Base-by-base conservation (phyloP, 1,140 invertebrate genomes). In the Delia radicum region DNA sequence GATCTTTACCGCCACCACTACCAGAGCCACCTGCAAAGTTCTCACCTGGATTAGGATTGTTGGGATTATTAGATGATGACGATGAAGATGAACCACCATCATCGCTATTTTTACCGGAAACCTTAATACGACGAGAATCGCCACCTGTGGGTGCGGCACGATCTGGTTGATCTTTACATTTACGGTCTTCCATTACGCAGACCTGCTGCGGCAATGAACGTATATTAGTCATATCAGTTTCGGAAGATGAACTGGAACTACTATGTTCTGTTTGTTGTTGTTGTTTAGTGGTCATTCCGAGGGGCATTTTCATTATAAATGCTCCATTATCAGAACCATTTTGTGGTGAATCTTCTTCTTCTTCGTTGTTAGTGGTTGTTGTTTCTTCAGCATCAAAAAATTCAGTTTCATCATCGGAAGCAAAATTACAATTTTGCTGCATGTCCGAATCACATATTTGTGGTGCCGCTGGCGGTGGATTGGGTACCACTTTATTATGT, bases 381-480 rank as follows among this genome's bases (percentile, higher is more conserved):
- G 65, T 24, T 12, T 94, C 93, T 87, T 94, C 89, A 2, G 96
- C 96, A 89, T 98, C 96, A 85, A 95, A 97, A 88, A 97, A 99
- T 80, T 96, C 95, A 86, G 92, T 92, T 77, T 98, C 96, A 83
- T 97, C 95, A 85, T 94, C 94, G 74, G 93, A 93, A 83, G 88
- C 93, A 81, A 90, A 69, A 33, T 69, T 69, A 15, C 29, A 69
- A 10, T 55, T 55, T 67, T 46, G 84, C 81, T 74, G n/a, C 65
- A 69, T 69, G 65, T 31, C 29, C n/a, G 62, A 28, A 18, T 69
- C 65, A 18, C 29, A 33, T 21, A 69, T 69, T 69, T 69, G 65
- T 28, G 65, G 65, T 24, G 21, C 65, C 33, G 79, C 73, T n/a
- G 75, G 48, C 74, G 77, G 77, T 71, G 79, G 76, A 6, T 65